Evolutionary conservation across 92 coral and sea anemone genomes (phyloP), one percentile per base, ranked within the genome.

Genomic region (Porites rus): DNA sequence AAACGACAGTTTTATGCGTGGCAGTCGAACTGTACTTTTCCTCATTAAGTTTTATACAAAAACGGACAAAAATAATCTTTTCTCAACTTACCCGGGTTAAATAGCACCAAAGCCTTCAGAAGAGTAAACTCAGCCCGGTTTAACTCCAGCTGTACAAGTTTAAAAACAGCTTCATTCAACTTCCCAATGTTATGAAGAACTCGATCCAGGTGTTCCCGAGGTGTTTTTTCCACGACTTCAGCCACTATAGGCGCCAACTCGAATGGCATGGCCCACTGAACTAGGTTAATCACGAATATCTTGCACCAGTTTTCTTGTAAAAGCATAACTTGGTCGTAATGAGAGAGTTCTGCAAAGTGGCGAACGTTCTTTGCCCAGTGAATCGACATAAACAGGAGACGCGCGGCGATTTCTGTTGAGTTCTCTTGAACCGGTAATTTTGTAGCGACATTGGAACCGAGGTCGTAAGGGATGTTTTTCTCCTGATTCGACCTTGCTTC

Each of bases 311-410:
- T 95, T 82, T 95, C 97, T 10, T 96, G 91, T 14, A 97, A 85
- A 19, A 97, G 87, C 54, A 80, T 86, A 22, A 97, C 92, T 93
- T 97, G 99, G 78, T 97, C 99, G 38, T 94, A 89, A 77, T 95
- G 98, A 28, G 96, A 95, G 79, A 97, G 96, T 71, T 97, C 99
- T 0, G 98, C 89, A 81, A 93, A 97, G 83, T 97, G 98, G 56
- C 92, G 93, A 62, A 97, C 91, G 51, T 92, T 93, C 82, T 95
- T 97, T 18, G 99, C 99, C 99, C 99, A 97, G 85, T 97, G 98
- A 4, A 93, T 93, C 3, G 97, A 95, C 99, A 95, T 97, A 72
- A 97, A 97, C 56, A 97, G 59, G 78, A 94, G 83, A 12, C 99
- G 91, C 11, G 99, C 96, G 38, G 99, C 99, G 56, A 87, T 93